A percentile compares a stretch with the other conserved stretches of the same genome.
These are phyloP conservation scores for Discoglossus pictus DNA, from an alignment of 2,797 vertebrate species.

Conservation along the genomic window DNA sequence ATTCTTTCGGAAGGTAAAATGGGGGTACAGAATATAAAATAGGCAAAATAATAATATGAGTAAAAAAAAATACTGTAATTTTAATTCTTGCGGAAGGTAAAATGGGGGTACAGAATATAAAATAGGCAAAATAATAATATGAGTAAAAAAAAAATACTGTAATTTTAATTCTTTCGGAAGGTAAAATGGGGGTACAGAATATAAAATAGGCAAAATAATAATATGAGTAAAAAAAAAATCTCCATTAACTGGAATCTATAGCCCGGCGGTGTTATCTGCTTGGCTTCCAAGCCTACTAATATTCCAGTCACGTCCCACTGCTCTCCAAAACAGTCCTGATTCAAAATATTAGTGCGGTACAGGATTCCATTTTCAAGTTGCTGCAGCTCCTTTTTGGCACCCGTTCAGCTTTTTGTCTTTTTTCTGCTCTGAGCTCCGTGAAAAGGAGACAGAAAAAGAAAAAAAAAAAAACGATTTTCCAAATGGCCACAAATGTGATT, in stretches of 20 bases:
- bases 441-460: not conserved
- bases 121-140: no score
- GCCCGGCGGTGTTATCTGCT: conserved; percentile 17
- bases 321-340: conserved; percentile 56
- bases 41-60: no score
- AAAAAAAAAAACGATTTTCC: not conserved
- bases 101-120: no score
- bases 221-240: conserved; percentile 42
- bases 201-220: no score
- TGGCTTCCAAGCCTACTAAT: conserved; percentile 45
- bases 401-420: conserved; percentile 77
- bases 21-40: no score
- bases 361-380: conserved; percentile 60
- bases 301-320: conserved; percentile 60
- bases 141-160: no score
- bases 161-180: no score
- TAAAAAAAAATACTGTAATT: no score
- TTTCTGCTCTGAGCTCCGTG: conserved; percentile 50
- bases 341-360: conserved; percentile 62
- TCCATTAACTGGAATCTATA: conserved; percentile 35
- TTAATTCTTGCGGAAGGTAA: no score
- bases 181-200: no score
- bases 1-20: no score
- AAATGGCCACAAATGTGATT: not conserved
- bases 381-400: conserved; percentile 71